Conservation (phyloP, 2,888 invertebrate genomes). For the Caenorhabditis macrosperma region DNA sequence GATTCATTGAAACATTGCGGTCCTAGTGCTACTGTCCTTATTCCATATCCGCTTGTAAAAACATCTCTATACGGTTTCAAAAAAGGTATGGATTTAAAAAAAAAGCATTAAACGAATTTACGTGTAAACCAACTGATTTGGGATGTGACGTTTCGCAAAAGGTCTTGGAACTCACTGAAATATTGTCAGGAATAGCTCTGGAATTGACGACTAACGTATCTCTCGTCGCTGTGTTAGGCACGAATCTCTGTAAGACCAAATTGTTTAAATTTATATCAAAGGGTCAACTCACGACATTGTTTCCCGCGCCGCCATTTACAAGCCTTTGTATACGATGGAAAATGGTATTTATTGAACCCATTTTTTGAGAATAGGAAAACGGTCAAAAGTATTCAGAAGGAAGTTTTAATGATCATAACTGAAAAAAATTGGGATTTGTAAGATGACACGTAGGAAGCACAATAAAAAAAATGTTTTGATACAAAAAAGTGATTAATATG, state of each 20-base stretch:
- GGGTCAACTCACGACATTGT: constrained; percentile 36
- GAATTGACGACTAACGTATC: constrained; percentile 29
- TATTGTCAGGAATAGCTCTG: constrained; percentile 32
- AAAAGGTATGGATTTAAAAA: too few species aligned
- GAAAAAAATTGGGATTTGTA: background rate
- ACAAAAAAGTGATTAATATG: too few species aligned
- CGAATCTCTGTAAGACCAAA: constrained; percentile 22
- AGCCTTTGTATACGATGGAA: constrained; percentile 42
- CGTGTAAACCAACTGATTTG: too few species aligned
- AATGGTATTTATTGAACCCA: constrained; percentile 60
- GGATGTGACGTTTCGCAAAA: too few species aligned
- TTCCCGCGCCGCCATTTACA: constrained; percentile 39
- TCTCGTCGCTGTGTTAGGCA: constrained; percentile 24
- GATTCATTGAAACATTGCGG: constrained; percentile 6
- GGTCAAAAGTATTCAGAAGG: background rate
- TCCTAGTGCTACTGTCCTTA: too few species aligned
- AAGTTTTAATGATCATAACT: constrained; percentile 40
- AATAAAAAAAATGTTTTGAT: too few species aligned
- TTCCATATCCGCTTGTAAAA: too few species aligned
- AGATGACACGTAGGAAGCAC: background rate
- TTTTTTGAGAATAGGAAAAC: constrained; percentile 12
- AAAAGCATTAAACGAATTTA: too few species aligned
- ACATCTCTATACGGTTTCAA: too few species aligned
- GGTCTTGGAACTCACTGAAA: constrained; percentile 44
- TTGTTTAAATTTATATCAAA: background rate